Percentiles rank a stretch among this genome's conserved stretches.
Evolutionary conservation across 2,113 vertebrate genomes (phyloP).

Genomic region (Xenus cinereus): DNA sequence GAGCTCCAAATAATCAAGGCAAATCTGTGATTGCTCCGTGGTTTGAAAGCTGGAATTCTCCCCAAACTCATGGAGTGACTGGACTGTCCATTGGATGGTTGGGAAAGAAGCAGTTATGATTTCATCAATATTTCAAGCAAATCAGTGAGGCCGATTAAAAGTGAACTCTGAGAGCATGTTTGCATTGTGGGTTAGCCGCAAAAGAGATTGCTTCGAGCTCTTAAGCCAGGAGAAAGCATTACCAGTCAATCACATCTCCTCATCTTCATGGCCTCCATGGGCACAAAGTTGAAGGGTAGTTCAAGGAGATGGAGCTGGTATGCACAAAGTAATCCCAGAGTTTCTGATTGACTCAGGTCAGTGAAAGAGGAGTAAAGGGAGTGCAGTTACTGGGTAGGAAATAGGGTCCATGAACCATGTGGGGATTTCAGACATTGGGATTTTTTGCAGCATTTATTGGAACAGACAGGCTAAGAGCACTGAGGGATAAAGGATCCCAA

Average conservation of each 20-base stretch:
- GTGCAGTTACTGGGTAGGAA: constrained; percentile 16
- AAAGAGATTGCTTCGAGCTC: neutral
- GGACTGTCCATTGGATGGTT: neutral
- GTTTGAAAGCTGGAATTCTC: constrained; percentile 11
- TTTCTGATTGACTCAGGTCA: neutral
- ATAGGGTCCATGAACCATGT: neutral
- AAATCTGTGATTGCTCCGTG: neutral
- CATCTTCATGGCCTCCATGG: neutral
- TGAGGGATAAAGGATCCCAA: constrained; percentile 60
- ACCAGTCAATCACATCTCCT: neutral
- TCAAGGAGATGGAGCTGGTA: neutral
- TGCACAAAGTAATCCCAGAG: neutral
- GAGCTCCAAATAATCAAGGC: neutral
- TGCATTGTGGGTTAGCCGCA: rapidly evolving
- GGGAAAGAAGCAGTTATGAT: neutral
- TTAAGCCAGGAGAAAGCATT: neutral
- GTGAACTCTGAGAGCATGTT: neutral
- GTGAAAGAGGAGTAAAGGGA: neutral
- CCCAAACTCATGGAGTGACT: neutral
- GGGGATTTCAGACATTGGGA: constrained; percentile 18
- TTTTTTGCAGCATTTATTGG: constrained; percentile 44
- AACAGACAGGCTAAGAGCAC: constrained; percentile 47
- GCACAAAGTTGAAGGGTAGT: neutral
- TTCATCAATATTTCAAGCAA: neutral
- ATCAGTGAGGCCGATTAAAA: neutral